Evolutionary conservation across 2,113 vertebrate genomes (phyloP).

Genomic region (Salvator merianae): DNA sequence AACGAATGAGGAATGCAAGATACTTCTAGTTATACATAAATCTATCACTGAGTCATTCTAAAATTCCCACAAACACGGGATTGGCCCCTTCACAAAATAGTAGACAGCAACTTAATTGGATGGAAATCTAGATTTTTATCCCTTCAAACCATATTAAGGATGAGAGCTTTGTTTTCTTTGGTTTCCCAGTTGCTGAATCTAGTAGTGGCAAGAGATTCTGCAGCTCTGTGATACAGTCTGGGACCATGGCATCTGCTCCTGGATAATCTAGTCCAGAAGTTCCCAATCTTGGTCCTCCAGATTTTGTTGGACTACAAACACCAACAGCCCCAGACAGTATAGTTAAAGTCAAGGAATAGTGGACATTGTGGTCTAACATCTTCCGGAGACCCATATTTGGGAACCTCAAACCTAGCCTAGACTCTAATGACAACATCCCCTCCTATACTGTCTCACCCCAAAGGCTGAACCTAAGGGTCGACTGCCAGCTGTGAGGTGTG

Average conservation of each 20-base stretch:
- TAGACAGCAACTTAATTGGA: neutral
- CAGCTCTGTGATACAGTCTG: neutral
- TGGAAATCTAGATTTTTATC: neutral
- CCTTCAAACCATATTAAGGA: neutral
- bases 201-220: neutral
- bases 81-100: neutral
- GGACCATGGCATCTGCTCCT: neutral
- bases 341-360: too few species aligned
- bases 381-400: too few species aligned
- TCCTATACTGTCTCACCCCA: too few species aligned
- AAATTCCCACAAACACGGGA: neutral
- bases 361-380: too few species aligned
- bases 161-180: neutral
- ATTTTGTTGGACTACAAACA: too few species aligned
- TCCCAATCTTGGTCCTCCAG: too few species aligned
- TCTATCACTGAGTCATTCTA: neutral
- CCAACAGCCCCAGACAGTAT: too few species aligned
- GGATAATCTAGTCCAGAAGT: too few species aligned
- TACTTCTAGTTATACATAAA: neutral
- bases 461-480: too few species aligned
- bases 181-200: neutral
- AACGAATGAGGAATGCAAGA: slow-evolving; percentile 1
- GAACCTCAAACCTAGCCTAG: too few species aligned
- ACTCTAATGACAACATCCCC: too few species aligned
- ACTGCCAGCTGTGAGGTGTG: too few species aligned